A percentile compares a stretch with the other conserved stretches of the same genome.
Evolutionary conservation across 2,113 vertebrate genomes (phyloP).

Genomic region (Anhinga anhinga): DNA sequence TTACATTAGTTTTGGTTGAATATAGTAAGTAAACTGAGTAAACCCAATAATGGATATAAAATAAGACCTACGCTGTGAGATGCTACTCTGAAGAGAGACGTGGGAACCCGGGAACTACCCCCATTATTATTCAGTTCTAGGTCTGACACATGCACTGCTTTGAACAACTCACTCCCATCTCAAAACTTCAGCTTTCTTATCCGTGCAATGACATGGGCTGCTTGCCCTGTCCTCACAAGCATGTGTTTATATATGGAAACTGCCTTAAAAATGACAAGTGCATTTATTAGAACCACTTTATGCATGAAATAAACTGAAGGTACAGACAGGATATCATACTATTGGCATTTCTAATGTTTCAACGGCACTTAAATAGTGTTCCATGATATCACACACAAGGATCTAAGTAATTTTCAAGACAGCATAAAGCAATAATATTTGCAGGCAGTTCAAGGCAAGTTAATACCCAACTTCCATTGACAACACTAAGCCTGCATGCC

Average conservation of each 20-base stretch:
- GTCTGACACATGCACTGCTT: not conserved
- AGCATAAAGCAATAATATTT: not conserved
- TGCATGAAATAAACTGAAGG: not conserved
- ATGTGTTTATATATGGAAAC: not conserved
- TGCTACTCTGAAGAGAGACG: not conserved
- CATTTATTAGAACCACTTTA: not conserved
- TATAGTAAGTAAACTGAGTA: not conserved
- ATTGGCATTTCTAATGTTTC: not conserved
- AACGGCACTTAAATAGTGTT: not conserved
- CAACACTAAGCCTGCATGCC: not conserved
- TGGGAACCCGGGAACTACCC: not conserved
- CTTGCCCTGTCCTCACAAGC: not conserved
- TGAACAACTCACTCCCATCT: not conserved
- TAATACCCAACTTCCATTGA: not conserved
- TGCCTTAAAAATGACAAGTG: not conserved
- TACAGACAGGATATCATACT: not conserved
- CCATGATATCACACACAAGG: not conserved
- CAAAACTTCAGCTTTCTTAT: not conserved
- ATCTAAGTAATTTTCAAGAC: not conserved
- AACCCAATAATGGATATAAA: not conserved
- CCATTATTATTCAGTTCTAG: not conserved
- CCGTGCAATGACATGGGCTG: not conserved
- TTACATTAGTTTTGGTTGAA: not conserved
- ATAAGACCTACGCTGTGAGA: not conserved
- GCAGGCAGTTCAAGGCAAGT: not conserved